phyloP scores from a whole-genome alignment of 2,888 invertebrate genomes.

The Drosophila recens region DNA sequence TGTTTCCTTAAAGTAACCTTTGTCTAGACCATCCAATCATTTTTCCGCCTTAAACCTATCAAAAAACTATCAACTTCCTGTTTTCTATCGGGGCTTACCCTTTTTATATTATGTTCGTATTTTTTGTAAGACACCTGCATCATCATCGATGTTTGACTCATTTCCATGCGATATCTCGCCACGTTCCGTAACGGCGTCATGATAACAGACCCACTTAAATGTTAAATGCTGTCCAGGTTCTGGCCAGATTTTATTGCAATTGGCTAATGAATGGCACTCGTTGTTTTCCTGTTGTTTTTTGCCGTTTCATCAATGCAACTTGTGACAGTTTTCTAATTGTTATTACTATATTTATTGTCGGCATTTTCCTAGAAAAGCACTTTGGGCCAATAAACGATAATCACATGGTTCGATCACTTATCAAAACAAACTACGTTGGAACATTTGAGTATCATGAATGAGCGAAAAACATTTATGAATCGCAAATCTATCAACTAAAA shows the following conservation, averaged over 20 bases:
- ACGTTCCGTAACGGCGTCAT: constrained; percentile 11
- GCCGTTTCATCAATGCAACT: constrained; percentile 17
- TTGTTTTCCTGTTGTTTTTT: constrained; percentile 52
- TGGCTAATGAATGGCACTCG: constrained; percentile 68
- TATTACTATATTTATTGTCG: constrained; percentile 46
- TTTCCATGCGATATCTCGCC: constrained; percentile 61
- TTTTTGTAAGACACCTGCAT: constrained; percentile 42
- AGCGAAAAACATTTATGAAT: constrained; percentile 3
- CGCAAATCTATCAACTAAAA: constrained; percentile 14
- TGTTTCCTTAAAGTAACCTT: not conserved
- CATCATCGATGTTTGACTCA: constrained; percentile 50
- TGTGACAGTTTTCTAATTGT: constrained; percentile 59
- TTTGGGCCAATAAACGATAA: constrained; percentile 45
- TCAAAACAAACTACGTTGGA: constrained; percentile 20
- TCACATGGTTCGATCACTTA: constrained; percentile 43
- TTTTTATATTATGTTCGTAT: constrained; percentile 1
- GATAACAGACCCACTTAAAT: constrained; percentile 49
- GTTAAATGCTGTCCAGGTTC: constrained; percentile 28
- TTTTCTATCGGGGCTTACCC: constrained; percentile 2
- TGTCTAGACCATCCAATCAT: not conserved
- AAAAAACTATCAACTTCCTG: constrained; percentile 8
- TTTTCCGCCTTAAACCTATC: not conserved
- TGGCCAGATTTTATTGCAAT: constrained; percentile 55
- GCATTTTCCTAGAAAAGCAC: constrained; percentile 41
- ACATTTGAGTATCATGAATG: constrained; percentile 27